Evolutionary conservation across 1,140 invertebrate species (phyloP).

Genomic region (Globodera rostochiensis): DNA sequence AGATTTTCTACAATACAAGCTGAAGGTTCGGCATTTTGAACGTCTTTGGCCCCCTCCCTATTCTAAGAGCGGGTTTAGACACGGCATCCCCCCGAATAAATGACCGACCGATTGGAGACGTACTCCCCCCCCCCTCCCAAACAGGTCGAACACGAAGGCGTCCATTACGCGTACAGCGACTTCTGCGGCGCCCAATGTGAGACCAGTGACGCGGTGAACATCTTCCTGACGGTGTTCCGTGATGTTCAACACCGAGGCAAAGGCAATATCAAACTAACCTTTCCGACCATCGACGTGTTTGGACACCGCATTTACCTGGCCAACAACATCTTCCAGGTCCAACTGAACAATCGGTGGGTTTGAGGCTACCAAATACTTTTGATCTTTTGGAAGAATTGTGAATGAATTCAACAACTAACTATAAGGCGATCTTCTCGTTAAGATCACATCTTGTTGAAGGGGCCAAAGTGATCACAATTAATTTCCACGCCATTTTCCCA

Average conservation of each 20-base stretch:
- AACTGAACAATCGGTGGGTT: constrained; percentile 56
- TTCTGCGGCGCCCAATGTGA: constrained; percentile 65
- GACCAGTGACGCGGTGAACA: constrained; percentile 62
- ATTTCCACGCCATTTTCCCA: constrained; percentile 62
- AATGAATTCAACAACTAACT: too few species aligned
- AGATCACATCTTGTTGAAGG: constrained; percentile 61
- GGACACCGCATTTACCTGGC: constrained; percentile 62
- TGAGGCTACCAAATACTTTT: neutral
- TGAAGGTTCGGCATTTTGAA: constrained; percentile 41
- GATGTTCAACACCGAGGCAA: constrained; percentile 58
- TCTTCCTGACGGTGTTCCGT: constrained; percentile 60
- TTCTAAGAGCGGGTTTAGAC: neutral
- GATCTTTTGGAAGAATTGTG: neutral
- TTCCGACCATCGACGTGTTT: constrained; percentile 62
- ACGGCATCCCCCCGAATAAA: too few species aligned
- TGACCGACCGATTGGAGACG: too few species aligned
- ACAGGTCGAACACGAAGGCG: constrained; percentile 50
- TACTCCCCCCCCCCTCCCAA: too few species aligned
- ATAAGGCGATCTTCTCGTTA: constrained; percentile 5
- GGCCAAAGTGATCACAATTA: constrained; percentile 56
- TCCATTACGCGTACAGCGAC: constrained; percentile 57
- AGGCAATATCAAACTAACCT: constrained; percentile 61
- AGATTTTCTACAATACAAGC: constrained; percentile 61
- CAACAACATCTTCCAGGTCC: constrained; percentile 63
- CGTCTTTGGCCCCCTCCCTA: neutral